Conservation (phyloP, 2,888 invertebrate species). For the Teleiodes luculella region DNA sequence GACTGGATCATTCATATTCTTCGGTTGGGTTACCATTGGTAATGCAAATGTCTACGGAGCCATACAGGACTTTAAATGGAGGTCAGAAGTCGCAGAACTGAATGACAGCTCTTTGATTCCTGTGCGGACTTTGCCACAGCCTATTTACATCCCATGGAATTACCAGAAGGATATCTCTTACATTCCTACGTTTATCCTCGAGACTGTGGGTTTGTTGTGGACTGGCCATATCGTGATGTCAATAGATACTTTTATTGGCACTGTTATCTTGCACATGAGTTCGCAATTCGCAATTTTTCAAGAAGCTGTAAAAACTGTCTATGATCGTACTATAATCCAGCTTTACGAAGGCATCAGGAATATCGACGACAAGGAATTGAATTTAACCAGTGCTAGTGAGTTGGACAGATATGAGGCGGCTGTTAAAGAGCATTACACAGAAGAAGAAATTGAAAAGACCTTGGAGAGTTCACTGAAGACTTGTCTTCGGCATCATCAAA, state of each 20-base stretch:
- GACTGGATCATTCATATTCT: slow-evolving; percentile 58
- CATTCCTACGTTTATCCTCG: slow-evolving; percentile 57
- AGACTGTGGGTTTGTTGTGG: slow-evolving; percentile 65
- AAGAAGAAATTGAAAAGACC: slow-evolving; percentile 50
- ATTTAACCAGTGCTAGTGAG: slow-evolving; percentile 10
- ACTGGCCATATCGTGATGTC: slow-evolving; percentile 71
- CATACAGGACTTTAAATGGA: slow-evolving; percentile 61
- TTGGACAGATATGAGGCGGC: slow-evolving; percentile 41
- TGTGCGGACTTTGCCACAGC: slow-evolving; percentile 58
- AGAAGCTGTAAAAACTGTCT: slow-evolving; percentile 59
- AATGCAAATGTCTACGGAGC: slow-evolving; percentile 63
- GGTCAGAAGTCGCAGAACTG: slow-evolving; percentile 41
- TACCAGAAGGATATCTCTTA: slow-evolving; percentile 56
- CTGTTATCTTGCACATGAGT: slow-evolving; percentile 67
- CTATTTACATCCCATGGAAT: slow-evolving; percentile 71
- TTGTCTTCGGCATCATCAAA: slow-evolving; percentile 66
- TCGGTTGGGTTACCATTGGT: slow-evolving; percentile 68
- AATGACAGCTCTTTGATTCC: slow-evolving; percentile 46
- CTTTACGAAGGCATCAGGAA: slow-evolving; percentile 35
- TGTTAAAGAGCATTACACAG: slow-evolving; percentile 40
- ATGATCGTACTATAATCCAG: slow-evolving; percentile 52
- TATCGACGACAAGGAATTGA: slow-evolving; percentile 22
- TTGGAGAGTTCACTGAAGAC: slow-evolving; percentile 47
- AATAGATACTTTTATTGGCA: slow-evolving; percentile 68
- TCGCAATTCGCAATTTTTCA: slow-evolving; percentile 58